phyloP scores from a whole-genome alignment of 2,797 vertebrate species.

The Ptychobarbus kaznakovi region DNA sequence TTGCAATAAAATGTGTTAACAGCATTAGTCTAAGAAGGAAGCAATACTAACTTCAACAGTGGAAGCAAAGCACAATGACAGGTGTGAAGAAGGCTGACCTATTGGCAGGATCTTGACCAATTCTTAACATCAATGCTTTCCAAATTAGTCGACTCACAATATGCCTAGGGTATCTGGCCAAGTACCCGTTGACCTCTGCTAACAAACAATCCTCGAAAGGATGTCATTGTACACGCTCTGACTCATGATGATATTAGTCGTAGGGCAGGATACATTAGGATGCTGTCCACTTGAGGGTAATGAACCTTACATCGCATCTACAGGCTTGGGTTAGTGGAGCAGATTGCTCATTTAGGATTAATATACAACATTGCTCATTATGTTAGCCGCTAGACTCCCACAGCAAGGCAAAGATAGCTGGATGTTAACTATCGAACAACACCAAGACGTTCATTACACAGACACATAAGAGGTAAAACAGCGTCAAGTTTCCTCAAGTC shows the following conservation, averaged over 20 bases:
- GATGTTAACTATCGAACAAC: slow-evolving; percentile 85
- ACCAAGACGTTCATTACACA: slow-evolving; percentile 85
- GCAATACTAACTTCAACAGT: not conserved
- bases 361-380: slow-evolving; percentile 85
- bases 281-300: slow-evolving; percentile 84
- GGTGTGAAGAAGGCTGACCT: slow-evolving; percentile 2
- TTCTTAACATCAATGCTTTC: not conserved
- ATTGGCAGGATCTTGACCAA: not conserved
- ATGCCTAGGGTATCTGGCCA: not conserved
- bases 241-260: slow-evolving; percentile 84
- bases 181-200: slow-evolving; percentile 19
- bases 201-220: slow-evolving; percentile 66
- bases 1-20: slow-evolving; percentile 28
- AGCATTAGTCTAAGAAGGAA: not conserved
- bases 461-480: slow-evolving; percentile 74
- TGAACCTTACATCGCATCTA: slow-evolving; percentile 80
- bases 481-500: slow-evolving; percentile 45
- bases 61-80: not conserved
- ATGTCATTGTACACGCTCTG: slow-evolving; percentile 74
- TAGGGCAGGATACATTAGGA: slow-evolving; percentile 74
- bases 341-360: slow-evolving; percentile 74
- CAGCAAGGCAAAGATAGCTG: slow-evolving; percentile 84
- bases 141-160: not conserved
- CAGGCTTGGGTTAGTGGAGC: slow-evolving; percentile 73
- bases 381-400: slow-evolving; percentile 83